Evolutionary conservation across 2,113 vertebrate species (phyloP), one percentile per base, ranked within the genome.

Genomic region (Salvelinus namaycush): DNA sequence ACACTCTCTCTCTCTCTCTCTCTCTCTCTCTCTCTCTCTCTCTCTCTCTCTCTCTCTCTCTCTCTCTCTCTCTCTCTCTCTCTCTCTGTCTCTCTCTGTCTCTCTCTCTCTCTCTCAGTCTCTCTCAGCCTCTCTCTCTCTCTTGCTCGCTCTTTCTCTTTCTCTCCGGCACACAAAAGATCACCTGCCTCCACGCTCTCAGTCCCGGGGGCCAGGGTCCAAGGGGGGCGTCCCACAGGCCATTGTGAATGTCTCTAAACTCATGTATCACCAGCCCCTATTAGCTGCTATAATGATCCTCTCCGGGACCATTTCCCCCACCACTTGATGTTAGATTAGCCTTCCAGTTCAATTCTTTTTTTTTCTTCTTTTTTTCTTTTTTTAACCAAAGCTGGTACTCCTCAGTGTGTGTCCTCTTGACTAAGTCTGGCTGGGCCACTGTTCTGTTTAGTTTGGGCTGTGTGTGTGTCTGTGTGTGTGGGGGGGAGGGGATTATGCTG

Each of bases 161-260:
- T 66, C 48, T 59, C 26, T 31, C 70, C 31, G 9, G 65, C 11
- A 16, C 71, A 89, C 86, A 89, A 91, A 89, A 79, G 86, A 89
- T 91, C 89, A 90, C 88, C 89, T 89, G 89, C 84, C 80, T 0
- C 70, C 48, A 76, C 80, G 82, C 81, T 81, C 84, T 71, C 82
- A 44, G 39, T 90, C 84, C 85, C 77, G 16, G 68, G 75, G 80
- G 73, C 73, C 76, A 68, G 59, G 39, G 75, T 81, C 86, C 67
- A 3, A 29, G 72, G 81, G 77, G 88, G 75, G n/a, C 70, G 70
- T 57, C 80, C 77, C 54, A 71, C 70, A 54, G 81, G 51, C n/a
- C 74, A 44, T 71, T 80, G 68, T 76, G 69, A 72, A 81, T 72
- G 68, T 74, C 74, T 79, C 67, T 68, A 68, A 54, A 77, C 59